These are phyloP conservation scores for Tanypteryx hageni DNA, from an alignment of 2,888 invertebrate species.

Conservation along the genomic window DNA sequence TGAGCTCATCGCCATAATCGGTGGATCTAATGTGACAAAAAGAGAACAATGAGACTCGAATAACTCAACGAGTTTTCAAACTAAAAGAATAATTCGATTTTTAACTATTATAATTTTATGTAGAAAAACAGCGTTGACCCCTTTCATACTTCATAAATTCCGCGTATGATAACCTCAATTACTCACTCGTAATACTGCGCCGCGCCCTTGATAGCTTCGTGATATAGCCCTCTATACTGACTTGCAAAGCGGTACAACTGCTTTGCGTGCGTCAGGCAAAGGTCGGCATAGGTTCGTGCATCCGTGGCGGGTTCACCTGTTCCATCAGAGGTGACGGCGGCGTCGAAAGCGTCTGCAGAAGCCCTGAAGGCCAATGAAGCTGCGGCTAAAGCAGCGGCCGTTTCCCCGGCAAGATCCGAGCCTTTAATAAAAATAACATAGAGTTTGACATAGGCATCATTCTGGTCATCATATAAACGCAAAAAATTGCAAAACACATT, in stretches of 20 bases:
- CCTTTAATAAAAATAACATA: slow-evolving; percentile 72
- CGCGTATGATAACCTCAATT: not conserved
- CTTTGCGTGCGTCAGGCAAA: slow-evolving; percentile 76
- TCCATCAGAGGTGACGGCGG: slow-evolving; percentile 79
- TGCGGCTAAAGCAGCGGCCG: slow-evolving; percentile 79
- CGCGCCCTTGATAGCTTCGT: slow-evolving; percentile 77
- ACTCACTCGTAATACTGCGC: slow-evolving; percentile 77
- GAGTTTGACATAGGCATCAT: too few species aligned
- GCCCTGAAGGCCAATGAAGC: slow-evolving; percentile 77
- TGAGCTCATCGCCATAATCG: slow-evolving; percentile 78
- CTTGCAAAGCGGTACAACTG: slow-evolving; percentile 78
- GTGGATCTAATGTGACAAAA: slow-evolving; percentile 74
- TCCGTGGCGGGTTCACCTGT: slow-evolving; percentile 76
- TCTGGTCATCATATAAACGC: too few species aligned
- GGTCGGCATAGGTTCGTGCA: slow-evolving; percentile 75
- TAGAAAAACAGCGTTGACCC: not conserved
- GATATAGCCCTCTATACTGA: slow-evolving; percentile 76
- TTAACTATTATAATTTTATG: not conserved
- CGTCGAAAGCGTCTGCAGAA: slow-evolving; percentile 74
- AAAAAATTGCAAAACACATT: too few species aligned
- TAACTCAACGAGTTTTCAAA: not conserved
- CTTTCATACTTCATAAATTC: not conserved
- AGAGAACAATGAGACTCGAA: not conserved
- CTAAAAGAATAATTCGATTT: not conserved
- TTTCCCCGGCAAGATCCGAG: slow-evolving; percentile 80